Conservation (phyloP, 2,113 vertebrate genomes). For the Brachypodius melanocephalos region DNA sequence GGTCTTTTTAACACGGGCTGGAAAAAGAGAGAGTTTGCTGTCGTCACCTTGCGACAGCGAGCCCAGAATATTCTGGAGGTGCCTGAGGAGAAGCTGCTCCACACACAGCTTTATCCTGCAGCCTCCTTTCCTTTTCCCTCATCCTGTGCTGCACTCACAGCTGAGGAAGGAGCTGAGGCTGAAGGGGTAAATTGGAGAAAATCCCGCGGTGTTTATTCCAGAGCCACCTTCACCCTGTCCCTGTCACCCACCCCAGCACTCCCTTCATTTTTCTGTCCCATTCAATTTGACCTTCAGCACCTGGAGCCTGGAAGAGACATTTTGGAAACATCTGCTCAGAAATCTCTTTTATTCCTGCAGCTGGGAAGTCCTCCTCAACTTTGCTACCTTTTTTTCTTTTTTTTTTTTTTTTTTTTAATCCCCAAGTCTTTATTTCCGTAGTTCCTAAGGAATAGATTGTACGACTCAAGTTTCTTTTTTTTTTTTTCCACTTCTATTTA, state of each 20-base stretch:
- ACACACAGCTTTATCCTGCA: not conserved
- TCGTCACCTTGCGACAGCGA: not conserved
- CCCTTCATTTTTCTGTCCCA: rapidly evolving
- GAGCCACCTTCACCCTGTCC: rapidly evolving
- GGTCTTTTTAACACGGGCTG: not conserved
- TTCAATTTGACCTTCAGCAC: not conserved
- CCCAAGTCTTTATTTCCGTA: not conserved
- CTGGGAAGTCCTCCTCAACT: not conserved
- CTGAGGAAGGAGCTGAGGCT: not conserved
- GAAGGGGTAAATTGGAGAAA: not conserved
- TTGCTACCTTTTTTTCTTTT: not conserved
- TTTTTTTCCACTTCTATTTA: not conserved
- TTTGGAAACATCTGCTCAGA: not conserved
- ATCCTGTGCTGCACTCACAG: not conserved
- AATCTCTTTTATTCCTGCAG: not conserved
- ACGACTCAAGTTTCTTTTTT: not conserved
- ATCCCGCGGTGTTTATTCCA: not conserved
- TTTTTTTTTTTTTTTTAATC: too few relatives aligned
- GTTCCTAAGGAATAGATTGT: not conserved
- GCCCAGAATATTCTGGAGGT: not conserved
- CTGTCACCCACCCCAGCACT: not conserved
- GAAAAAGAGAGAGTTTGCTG: not conserved
- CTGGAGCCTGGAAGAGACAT: not conserved
- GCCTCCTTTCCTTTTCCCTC: not conserved
- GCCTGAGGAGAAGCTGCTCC: not conserved